Base-by-base conservation (phyloP, 2,888 invertebrate species). In the Cryptocephalus primarius region DNA sequence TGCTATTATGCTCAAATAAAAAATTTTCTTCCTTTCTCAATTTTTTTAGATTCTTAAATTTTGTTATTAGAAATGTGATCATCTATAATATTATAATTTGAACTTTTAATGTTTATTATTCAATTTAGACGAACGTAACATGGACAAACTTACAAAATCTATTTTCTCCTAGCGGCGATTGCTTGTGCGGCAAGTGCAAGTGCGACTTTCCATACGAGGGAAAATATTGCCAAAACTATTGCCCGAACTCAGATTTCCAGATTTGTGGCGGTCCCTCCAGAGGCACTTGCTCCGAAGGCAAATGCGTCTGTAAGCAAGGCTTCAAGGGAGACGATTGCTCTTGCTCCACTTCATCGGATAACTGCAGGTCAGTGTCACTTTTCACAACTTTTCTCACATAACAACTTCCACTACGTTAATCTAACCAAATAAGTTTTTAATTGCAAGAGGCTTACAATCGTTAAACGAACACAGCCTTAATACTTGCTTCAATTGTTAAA, bases 211-310 rank as follows among this genome's bases (percentile, higher is more conserved):
- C 57, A 1, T 1, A 60, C 62, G 9, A 64, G 66, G 86, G 87
- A 0, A 59, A 75, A 43, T 85, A 73, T 63, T 92, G 92, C 62
- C 77, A 92, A 56, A 88, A 86, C 64, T 79, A 81, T 61, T 82
- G 79, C 61, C 83, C 85, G 42, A 74, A 72, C 13, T 36, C 38
- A 8, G 22, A 45, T 14, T 40, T 42, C 2, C 9, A 11, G 12
- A 51, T 53, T 14, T 59, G 78, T 22, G 64, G 72, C 39, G 64
- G 64, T 3, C 41, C 46, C 9, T 9, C 32, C 9, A 65, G 70
- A 1, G 58, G 65, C 32, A 60, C 76, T 32, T 78, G 79, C 53
- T 64, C 73, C 1, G 79, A 79, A 1, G 63, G 63, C 9, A 53
- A 63, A 41, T 82, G 84, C 61, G 72, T 71, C n/a, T 85, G 86